Conservation (phyloP, 2,113 vertebrate species). For the Donacobius atricapilla region DNA sequence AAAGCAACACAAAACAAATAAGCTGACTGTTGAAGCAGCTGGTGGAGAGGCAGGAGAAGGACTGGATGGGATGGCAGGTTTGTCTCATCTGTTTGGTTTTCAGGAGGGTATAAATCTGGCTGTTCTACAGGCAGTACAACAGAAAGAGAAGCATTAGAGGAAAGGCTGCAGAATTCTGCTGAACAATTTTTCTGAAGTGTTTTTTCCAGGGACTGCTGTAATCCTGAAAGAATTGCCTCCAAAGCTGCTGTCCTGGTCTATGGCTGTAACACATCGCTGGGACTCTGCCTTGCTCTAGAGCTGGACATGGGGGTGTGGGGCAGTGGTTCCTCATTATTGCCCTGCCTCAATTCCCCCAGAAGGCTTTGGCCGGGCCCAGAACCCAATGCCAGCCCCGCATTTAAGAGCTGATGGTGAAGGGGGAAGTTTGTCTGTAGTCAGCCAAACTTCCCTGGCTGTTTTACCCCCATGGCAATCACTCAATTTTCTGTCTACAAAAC, state of each 20-base stretch:
- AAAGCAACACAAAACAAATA: conserved; percentile 52
- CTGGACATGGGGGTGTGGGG: background rate
- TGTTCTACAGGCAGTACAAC: background rate
- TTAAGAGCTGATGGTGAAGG: background rate
- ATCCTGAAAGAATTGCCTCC: background rate
- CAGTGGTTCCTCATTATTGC: background rate
- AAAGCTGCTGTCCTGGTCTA: background rate
- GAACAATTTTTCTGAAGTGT: background rate
- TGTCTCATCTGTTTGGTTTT: background rate
- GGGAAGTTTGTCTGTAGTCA: background rate
- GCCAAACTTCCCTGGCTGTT: background rate
- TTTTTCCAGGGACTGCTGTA: background rate
- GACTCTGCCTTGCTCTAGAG: background rate
- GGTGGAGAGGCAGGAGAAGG: background rate
- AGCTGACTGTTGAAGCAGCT: background rate
- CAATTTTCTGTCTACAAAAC: background rate
- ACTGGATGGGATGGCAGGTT: background rate
- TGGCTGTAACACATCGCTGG: background rate
- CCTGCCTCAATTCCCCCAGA: background rate
- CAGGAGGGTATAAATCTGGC: background rate
- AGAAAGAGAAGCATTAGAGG: background rate
- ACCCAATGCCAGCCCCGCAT: background rate
- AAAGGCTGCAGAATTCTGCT: background rate
- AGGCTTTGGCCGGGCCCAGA: background rate
- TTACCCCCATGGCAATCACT: background rate